A percentile compares a stretch with the other conserved stretches of the same genome.
Conservation (phyloP, 2,888 invertebrate species). For the Caenorhabditis parvicauda region DNA sequence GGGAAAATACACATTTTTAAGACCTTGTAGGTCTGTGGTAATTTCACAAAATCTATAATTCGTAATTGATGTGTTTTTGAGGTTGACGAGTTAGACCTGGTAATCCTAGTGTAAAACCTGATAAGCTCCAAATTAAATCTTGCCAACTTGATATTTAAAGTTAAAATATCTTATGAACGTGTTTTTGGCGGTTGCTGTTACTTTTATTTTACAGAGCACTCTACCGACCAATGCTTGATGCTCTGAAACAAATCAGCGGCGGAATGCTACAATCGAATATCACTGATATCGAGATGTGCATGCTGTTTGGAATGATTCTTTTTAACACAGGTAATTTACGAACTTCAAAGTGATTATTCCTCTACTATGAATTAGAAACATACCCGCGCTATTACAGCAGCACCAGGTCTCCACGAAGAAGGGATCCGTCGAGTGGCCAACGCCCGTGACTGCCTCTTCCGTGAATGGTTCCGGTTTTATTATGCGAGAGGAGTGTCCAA, state of each 20-base stretch:
- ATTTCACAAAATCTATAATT: no score
- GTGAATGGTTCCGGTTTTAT: constrained; percentile 53
- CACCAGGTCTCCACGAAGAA: constrained; percentile 15
- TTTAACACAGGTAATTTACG: constrained; percentile 44
- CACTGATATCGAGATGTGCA: constrained; percentile 51
- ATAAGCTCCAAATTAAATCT: no score
- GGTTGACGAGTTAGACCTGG: no score
- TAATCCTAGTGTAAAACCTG: no score
- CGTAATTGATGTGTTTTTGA: no score
- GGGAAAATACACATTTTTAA: constrained; percentile 31
- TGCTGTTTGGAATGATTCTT: constrained; percentile 41
- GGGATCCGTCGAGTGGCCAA: constrained; percentile 22
- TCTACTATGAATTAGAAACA: constrained; percentile 10
- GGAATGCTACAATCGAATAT: constrained; percentile 42
- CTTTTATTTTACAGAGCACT: constrained; percentile 22
- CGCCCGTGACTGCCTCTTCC: constrained; percentile 30
- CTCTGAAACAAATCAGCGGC: constrained; percentile 37
- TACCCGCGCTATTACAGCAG: constrained; percentile 15
- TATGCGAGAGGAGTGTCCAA: constrained; percentile 25
- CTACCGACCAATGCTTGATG: constrained; percentile 34
- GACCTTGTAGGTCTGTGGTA: no score
- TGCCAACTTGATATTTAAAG: no score
- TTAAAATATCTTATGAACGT: no score
- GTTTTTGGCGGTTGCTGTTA: no score
- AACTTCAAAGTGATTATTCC: no score